Evolutionary conservation across 30 jellyfish, hydroid and myxozoan species (phyloP).

Genomic region (Chrysaora quinquecirrha): DNA sequence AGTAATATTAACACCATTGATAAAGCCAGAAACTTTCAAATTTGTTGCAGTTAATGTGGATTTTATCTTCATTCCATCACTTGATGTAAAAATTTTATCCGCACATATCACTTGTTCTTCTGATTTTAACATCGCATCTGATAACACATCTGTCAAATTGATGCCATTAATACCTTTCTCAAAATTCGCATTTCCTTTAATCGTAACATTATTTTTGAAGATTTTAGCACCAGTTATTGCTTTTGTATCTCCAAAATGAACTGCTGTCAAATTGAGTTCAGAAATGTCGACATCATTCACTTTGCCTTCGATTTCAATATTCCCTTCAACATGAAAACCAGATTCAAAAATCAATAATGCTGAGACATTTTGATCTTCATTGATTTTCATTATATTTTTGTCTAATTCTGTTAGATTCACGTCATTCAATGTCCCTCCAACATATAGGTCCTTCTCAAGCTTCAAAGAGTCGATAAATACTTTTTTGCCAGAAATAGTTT

Average conservation of each 20-base stretch:
- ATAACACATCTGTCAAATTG: conserved; percentile 56
- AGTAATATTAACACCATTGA: conserved; percentile 73
- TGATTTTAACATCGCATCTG: conserved; percentile 48
- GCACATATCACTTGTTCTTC: conserved; percentile 68
- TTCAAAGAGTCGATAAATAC: conserved; percentile 16
- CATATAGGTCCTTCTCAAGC: conserved; percentile 15
- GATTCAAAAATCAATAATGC: conserved; percentile 49
- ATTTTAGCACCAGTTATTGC: conserved; percentile 42
- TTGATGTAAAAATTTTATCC: conserved; percentile 44
- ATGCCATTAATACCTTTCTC: conserved; percentile 48
- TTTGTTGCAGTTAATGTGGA: conserved; percentile 19
- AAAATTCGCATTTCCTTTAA: conserved; percentile 18
- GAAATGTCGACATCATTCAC: conserved; percentile 73
- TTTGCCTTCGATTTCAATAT: conserved; percentile 32
- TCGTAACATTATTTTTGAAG: conserved; percentile 20
- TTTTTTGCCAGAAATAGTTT: conserved; percentile 50
- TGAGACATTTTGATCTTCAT: conserved; percentile 70
- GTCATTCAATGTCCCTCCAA: conserved; percentile 54
- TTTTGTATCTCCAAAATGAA: conserved; percentile 33
- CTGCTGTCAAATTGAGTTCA: conserved; percentile 50
- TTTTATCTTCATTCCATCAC: conserved; percentile 26
- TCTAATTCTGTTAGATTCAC: conserved; percentile 63
- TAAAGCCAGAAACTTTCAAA: conserved; percentile 20
- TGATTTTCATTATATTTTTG: conserved; percentile 29
- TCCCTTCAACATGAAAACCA: conserved; percentile 62